Evolutionary conservation across 1,140 invertebrate species (phyloP), one percentile per base, ranked within the genome.

Genomic region (Hycleus cichorii): DNA sequence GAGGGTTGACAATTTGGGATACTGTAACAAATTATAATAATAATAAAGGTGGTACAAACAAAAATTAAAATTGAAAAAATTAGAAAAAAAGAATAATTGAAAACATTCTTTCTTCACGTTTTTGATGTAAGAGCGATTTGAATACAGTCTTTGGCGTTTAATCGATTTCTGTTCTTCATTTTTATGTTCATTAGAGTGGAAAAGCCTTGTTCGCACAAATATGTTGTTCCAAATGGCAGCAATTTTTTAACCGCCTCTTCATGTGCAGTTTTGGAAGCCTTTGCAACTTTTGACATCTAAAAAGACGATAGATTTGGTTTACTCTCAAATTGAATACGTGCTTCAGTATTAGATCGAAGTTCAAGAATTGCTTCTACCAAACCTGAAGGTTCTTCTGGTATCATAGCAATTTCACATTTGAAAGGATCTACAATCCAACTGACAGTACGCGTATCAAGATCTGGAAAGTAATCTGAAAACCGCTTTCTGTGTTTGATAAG

Each of bases 361-460:
- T 60, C 61, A 63, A 63, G 58, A 63, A 63, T 60, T 60, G 50
- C 58, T 51, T 63, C 61, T 63, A 51, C 58, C 58, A 60, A 63
- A 60, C 61, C 58, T 63, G 43, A 48, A 60, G 59, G 59, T 57
- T 60, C 59, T 49, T 60, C 47, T 57, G 49, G 57, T 58, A 58
- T 58, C 57, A 58, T 49, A 60, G 54, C 47, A 57, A 57, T 62
- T 62, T 58, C 55, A 53, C 49, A 58, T 62, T 58, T 58, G 54
- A 62, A 62, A 57, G 55, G 39, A 62, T 62, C 55, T 53, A 58
- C 49, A 52, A 58, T 56, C 38, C 54, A 48, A 62, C 45, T 62
- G 49, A 54, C 39, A 60, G 52, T 60, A 57, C 43, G 58, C 57
- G 48, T 45, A 60, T 60, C 49, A 63, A 63, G 49, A 56, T 63